phyloP scores from a whole-genome alignment of 2,888 invertebrate genomes.

The Cerceris ruficornis region DNA sequence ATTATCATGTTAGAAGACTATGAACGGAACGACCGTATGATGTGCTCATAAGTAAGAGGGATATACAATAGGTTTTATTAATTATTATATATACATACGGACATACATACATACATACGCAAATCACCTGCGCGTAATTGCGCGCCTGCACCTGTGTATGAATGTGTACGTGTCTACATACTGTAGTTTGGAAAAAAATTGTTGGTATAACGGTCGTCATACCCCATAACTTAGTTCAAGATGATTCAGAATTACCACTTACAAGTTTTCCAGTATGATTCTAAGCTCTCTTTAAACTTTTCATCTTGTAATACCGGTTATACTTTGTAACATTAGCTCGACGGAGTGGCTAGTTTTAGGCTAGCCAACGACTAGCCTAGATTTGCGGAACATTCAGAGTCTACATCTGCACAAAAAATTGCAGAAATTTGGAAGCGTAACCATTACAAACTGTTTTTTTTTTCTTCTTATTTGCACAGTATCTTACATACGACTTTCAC shows the following conservation, averaged over 20 bases:
- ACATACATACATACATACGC: conserved; percentile 50
- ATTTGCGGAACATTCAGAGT: conserved; percentile 54
- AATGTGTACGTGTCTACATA: conserved; percentile 57
- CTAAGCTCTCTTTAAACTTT: conserved; percentile 40
- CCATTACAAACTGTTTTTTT: conserved; percentile 30
- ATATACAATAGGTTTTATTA: conserved; percentile 71
- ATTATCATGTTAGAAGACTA: conserved; percentile 48
- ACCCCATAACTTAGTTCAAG: conserved; percentile 23
- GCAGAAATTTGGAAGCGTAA: conserved; percentile 57
- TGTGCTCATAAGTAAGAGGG: conserved; percentile 67
- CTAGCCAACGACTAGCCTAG: conserved; percentile 49
- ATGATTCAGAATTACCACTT: conserved; percentile 45
- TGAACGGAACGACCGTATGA: conserved; percentile 67
- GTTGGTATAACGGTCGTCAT: conserved; percentile 31
- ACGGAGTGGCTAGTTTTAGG: conserved; percentile 55
- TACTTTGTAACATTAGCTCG: conserved; percentile 52
- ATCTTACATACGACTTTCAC: conserved; percentile 7
- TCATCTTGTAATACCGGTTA: conserved; percentile 40
- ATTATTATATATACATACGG: conserved; percentile 66
- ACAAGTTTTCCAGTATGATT: conserved; percentile 34
- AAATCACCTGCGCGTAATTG: conserved; percentile 34
- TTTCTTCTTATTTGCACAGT: conserved; percentile 18
- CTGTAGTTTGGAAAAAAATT: conserved; percentile 45
- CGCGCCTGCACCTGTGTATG: conserved; percentile 48
- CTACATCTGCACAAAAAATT: conserved; percentile 51